phyloP scores from a whole-genome alignment of 2,113 vertebrate genomes.

The Aptenodytes forsteri region DNA sequence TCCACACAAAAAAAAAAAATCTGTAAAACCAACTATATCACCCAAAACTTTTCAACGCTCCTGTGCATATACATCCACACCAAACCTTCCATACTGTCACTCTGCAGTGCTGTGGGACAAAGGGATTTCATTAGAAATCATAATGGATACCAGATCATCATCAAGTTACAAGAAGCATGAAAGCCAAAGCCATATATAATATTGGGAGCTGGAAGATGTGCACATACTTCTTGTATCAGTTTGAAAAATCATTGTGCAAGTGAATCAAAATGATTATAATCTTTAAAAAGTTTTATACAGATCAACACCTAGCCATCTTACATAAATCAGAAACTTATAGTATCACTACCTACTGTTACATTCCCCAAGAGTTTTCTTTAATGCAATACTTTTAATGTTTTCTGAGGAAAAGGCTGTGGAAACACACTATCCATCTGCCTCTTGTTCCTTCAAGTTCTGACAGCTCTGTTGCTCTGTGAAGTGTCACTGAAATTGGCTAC shows the following conservation, averaged over 20 bases:
- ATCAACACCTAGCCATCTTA: neutral
- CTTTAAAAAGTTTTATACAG: neutral
- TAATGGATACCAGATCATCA: neutral
- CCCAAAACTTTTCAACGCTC: neutral
- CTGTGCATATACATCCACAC: neutral
- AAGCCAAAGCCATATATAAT: neutral
- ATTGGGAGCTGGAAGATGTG: neutral
- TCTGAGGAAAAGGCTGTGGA: neutral
- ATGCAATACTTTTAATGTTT: neutral
- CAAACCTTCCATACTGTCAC: neutral
- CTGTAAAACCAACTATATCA: neutral
- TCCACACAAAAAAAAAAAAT: neutral
- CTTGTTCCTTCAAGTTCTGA: neutral
- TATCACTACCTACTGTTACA: neutral
- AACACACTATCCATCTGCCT: neutral
- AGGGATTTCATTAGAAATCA: neutral
- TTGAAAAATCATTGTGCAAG: neutral
- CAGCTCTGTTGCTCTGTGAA: neutral
- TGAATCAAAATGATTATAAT: neutral
- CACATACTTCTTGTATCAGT: neutral
- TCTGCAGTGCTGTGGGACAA: neutral
- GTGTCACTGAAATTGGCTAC: neutral
- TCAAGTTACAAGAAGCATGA: neutral
- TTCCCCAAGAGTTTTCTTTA: neutral
- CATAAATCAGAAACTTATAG: neutral